Conservation (phyloP, 2,888 invertebrate genomes). For the Synanthedon tipuliformis region DNA sequence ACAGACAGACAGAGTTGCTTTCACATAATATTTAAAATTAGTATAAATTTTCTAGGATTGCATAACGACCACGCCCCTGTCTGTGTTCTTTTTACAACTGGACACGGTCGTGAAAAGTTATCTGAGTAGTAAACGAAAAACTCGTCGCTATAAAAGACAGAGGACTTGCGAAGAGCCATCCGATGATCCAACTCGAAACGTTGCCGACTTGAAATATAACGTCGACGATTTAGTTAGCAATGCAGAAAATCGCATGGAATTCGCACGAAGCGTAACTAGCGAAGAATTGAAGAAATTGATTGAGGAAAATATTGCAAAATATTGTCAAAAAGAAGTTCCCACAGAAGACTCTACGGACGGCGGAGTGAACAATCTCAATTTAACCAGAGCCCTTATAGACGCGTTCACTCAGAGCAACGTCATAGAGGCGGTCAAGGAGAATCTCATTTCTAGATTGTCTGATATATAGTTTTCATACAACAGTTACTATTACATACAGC, state of each 20-base stretch:
- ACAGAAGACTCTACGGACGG: slow-evolving; percentile 45
- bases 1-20: too few relatives aligned
- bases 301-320: slow-evolving; percentile 39
- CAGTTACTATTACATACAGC: too few relatives aligned
- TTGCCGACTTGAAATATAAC: slow-evolving; percentile 25
- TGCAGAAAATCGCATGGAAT: slow-evolving; percentile 34
- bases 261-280: slow-evolving; percentile 24
- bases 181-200: slow-evolving; percentile 3
- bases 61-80: slow-evolving; percentile 51
- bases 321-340: slow-evolving; percentile 21
- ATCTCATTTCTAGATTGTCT: slow-evolving; percentile 43
- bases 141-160: slow-evolving; percentile 46
- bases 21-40: too few relatives aligned
- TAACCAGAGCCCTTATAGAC: slow-evolving; percentile 70
- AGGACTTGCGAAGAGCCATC: slow-evolving; percentile 38
- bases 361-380: slow-evolving; percentile 33
- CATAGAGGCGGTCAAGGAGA: slow-evolving; percentile 65
- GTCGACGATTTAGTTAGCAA: slow-evolving; percentile 34
- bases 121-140: slow-evolving; percentile 42
- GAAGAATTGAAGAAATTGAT: slow-evolving; percentile 39
- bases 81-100: slow-evolving; percentile 53
- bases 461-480: neutral
- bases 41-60: slow-evolving; percentile 54
- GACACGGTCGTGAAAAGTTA: slow-evolving; percentile 51
- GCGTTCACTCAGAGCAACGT: slow-evolving; percentile 74